Base-by-base conservation (phyloP, 2,113 vertebrate species). In the Rousettus leschenaultii region DNA sequence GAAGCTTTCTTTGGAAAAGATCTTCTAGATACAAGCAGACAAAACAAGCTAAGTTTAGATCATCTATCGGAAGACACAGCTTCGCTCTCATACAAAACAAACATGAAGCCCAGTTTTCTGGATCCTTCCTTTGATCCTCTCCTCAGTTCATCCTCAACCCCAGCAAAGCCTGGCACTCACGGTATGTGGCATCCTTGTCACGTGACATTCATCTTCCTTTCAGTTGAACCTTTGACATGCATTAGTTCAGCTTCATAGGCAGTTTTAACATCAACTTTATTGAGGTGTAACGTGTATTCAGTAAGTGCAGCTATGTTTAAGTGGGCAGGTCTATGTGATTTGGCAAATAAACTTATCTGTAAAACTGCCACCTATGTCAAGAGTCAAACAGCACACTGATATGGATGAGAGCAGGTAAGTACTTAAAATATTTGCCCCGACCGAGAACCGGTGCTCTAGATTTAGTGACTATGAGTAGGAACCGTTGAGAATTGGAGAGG, bases 1-100 rank as follows among this genome's bases (percentile, higher is more conserved):
- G 99, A 99, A 65, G 99, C 99, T 40, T 99, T 99, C 97, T 99
- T 99, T 96, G 99, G 99, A 89, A 99, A 99, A 95, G 99, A 99
- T 86, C 99, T 99, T 66, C 98, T 99, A 80, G 99, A 99, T 95
- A 99, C 98, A 83, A 99, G 99, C 90, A 98, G 98, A 70, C 99
- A 99, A 88, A 99, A 75, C 88, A 98, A 98, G 97, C 98, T 97
- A 91, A 98, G 93, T 78, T 98, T 98, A 22, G 99, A 99, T 89
- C 98, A 98, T 55, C 98, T 99, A 13, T 98, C 99, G 88, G 99
- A 99, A 94, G 99, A 99, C 89, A 98, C 98, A 14, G 94, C 98
- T 97, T 98, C 98, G n/a, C 91, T 98, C 78, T 89, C 97, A 7
- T 99, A 98, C 93, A 99, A 99, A 98, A 86, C 98, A n/a, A 97